Evolutionary conservation across 2,888 invertebrate genomes (phyloP).

Genomic region (Boloria euphrosyne): DNA sequence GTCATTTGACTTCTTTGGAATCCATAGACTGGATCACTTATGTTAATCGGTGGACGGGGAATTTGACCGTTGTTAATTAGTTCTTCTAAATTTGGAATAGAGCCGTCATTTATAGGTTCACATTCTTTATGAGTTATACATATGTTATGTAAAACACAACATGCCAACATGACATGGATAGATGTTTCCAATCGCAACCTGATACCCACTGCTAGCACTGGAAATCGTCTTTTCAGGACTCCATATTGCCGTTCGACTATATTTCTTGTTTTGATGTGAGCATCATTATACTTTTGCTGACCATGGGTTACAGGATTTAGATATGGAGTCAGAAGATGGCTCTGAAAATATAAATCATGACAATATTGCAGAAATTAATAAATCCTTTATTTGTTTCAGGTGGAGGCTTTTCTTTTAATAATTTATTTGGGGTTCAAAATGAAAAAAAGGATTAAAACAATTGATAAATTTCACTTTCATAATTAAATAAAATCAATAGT

Average conservation of each 20-base stretch:
- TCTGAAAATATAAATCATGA: background rate
- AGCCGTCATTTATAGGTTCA: slow-evolving; percentile 32
- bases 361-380: too few species aligned
- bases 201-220: slow-evolving; percentile 41
- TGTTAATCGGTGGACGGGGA: too few species aligned
- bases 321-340: slow-evolving; percentile 14
- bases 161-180: slow-evolving; percentile 36
- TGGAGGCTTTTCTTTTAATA: too few species aligned
- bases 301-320: slow-evolving; percentile 2
- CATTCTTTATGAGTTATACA: slow-evolving; percentile 32
- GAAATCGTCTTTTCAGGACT: background rate
- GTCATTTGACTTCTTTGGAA: too few species aligned
- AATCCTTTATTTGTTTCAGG: too few species aligned
- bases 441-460: too few species aligned
- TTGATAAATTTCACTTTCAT: too few species aligned
- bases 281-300: slow-evolving; percentile 17
- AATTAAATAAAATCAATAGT: too few species aligned
- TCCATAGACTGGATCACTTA: too few species aligned
- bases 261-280: slow-evolving; percentile 25
- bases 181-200: slow-evolving; percentile 39
- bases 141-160: slow-evolving; percentile 40
- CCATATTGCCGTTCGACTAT: slow-evolving; percentile 22
- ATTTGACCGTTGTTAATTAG: slow-evolving; percentile 14
- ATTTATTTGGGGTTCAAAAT: too few species aligned
- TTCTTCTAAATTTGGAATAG: slow-evolving; percentile 31